Evolutionary conservation across 2,113 vertebrate genomes (phyloP), one percentile per base, ranked within the genome.

Genomic region (Notarius lentiginosus): DNA sequence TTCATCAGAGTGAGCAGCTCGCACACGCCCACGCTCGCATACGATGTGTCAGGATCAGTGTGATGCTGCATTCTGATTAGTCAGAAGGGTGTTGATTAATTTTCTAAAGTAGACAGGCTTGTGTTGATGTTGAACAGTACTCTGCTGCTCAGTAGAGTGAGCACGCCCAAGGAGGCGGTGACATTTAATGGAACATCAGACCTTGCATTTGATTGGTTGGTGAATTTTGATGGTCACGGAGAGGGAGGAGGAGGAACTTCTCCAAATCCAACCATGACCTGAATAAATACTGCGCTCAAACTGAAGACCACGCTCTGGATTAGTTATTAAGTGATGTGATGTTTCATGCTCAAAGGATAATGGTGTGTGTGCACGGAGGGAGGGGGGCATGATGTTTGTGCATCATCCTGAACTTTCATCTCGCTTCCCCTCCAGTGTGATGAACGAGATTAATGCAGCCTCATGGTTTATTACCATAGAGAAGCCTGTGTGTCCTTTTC

Each of bases 1-100:
- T 96, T 96, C 82, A 90, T 95, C 22, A 95, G 94, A 94, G 95
- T 94, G 81, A 56, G 79, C 0, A 7, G 0, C 20, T 18, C 12
- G n/a, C 1, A 24, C 49, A 77, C 49, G 2, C 11, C 2, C n/a
- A 11, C 9, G 1, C 72, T 10, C 9, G 4, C 41, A 41, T 3
- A 41, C 41, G 41, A 41, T 4, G 41, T 4, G 4, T 41, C 41
- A 4, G 41, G 41, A 7, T 10, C 2, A 2, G 12, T 2, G 0
- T 5, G n/a, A 5, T 65, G 0, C 63, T 15, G 65, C n/a, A 1
- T 17, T 15, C 30, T 41, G 68, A 41, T 70, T 70, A 7, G 68
- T 7, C 15, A 18, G 1, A 8, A 34, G 14, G 30, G 41, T 27
- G 61, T 24, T 3, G 63, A 65, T 11, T 27, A 15, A 18, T 1